Evolutionary conservation across 2,797 vertebrate species (phyloP), one percentile per base, ranked within the genome.

Genomic region (Acanthurus tractus): DNA sequence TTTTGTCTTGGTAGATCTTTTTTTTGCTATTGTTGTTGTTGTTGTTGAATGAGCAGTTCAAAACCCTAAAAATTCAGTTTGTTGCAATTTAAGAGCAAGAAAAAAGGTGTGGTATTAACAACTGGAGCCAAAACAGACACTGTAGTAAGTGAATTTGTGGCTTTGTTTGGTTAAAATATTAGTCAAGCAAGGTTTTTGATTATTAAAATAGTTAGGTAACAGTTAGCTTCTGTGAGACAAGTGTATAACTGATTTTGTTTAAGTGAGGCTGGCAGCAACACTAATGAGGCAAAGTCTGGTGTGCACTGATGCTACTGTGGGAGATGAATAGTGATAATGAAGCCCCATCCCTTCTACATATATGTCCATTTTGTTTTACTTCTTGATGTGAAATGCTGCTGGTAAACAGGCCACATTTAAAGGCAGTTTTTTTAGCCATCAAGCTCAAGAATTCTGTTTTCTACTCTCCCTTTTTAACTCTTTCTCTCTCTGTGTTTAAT

Each of bases 401-500:
- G 73, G 83, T 86, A 62, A 87, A 86, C 42, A 8, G 53, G 78
- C 74, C 62, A 61, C 79, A 86, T 92, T 87, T 88, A 83, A 79
- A 78, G 78, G 74, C 76, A 72, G 72, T 89, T 88, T 74, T 34
- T 83, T 56, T 76, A 84, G 74, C 81, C 78, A 61, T 79, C 73
- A 54, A 79, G 73, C 85, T 83, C 62, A 61, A 70, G 70, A 44
- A 86, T 86, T 74, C 82, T 70, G 54, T 83, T 85, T 87, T 82
- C 68, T 70, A 1, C 63, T 68, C 64, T 59, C n/a, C 73, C 63
- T 68, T 84, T 79, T 88, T 61, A 79, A 69, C 59, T 93, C 84
- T 79, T 62, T 92, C 92, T 93, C 78, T 52, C 66, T 76, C 73
- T 49, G 54, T 69, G 82, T 89, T 86, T 88, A 88, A 87, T 91